phyloP scores from a whole-genome alignment of 2,797 vertebrate genomes.

The Selene dorsalis region DNA sequence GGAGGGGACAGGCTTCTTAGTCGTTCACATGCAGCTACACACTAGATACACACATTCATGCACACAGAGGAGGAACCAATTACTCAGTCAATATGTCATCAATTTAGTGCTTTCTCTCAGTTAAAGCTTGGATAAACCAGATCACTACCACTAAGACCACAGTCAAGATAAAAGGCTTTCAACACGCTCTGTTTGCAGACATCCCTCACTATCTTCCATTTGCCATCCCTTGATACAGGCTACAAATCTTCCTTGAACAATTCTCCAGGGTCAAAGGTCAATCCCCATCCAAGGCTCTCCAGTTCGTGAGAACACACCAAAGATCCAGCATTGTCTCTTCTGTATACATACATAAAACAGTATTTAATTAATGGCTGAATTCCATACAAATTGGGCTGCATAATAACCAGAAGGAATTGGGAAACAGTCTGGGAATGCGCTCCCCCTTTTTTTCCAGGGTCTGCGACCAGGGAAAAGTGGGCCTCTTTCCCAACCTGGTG shows the following conservation, averaged over 20 bases:
- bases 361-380: conserved; percentile 78
- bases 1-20: conserved; percentile 57
- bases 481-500: conserved; percentile 73
- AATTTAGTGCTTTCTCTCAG: conserved; percentile 4
- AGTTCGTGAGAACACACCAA: conserved; percentile 31
- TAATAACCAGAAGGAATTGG: conserved; percentile 79
- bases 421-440: conserved; percentile 80
- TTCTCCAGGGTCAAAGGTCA: conserved; percentile 47
- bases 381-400: conserved; percentile 76
- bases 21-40: conserved; percentile 37
- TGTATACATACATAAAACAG: conserved; percentile 61
- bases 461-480: conserved; percentile 56
- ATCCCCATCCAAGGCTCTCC: conserved; percentile 4
- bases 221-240: not conserved
- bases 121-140: conserved; percentile 7
- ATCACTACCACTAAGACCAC: not conserved
- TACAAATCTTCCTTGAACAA: conserved; percentile 11
- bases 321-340: conserved; percentile 34
- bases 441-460: conserved; percentile 65
- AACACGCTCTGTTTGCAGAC: not conserved
- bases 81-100: conserved; percentile 2
- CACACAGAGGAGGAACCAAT: conserved; percentile 29
- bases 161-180: conserved; percentile 28
- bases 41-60: conserved; percentile 13
- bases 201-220: conserved; percentile 16